Evolutionary conservation across 2,888 invertebrate species (phyloP).

Genomic region (Drosophila prostipennis): DNA sequence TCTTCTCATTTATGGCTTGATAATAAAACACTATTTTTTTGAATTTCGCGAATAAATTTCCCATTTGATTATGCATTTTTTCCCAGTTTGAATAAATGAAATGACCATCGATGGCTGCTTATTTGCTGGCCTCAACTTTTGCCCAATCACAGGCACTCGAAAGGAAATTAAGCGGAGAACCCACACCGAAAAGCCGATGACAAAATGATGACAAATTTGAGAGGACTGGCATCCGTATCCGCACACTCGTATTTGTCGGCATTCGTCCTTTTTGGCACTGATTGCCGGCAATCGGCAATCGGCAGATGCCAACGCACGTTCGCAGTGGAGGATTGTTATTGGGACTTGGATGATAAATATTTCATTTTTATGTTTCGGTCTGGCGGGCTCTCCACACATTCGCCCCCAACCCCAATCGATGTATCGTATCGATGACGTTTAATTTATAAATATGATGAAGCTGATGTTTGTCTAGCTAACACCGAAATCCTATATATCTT

Average conservation of each 20-base stretch:
- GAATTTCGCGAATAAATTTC: not conserved
- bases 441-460: conserved; percentile 72
- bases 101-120: conserved; percentile 9
- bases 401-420: not conserved
- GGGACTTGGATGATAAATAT: conserved; percentile 66
- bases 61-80: not conserved
- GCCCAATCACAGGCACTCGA: conserved; percentile 1
- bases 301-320: conserved; percentile 71
- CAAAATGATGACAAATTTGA: conserved; percentile 69
- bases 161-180: conserved; percentile 13
- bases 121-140: conserved; percentile 21
- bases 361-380: conserved; percentile 54
- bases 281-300: conserved; percentile 76
- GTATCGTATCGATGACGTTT: conserved; percentile 68
- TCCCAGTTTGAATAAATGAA: conserved; percentile 23
- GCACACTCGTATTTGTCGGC: conserved; percentile 59
- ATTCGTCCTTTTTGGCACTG: conserved; percentile 45
- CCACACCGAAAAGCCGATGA: conserved; percentile 22
- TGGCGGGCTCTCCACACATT: conserved; percentile 20
- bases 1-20: not conserved
- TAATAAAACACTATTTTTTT: not conserved
- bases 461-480: conserved; percentile 47
- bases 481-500: conserved; percentile 2
- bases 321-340: conserved; percentile 58
- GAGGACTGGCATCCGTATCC: conserved; percentile 11